Conservation (phyloP, 2,888 invertebrate genomes). For the Gymnosoma rotundatum region DNA sequence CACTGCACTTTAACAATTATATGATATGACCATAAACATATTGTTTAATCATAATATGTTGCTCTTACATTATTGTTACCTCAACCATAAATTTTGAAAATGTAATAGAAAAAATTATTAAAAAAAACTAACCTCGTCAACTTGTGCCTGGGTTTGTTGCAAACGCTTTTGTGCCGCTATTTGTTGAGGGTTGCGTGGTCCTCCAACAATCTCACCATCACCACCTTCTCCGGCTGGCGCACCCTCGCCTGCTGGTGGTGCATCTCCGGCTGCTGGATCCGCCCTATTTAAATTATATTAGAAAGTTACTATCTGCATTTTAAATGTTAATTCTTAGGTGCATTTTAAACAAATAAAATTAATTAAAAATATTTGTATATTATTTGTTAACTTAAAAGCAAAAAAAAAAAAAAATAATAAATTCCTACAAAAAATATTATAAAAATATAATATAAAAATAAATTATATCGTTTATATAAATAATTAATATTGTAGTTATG, state of each 20-base stretch:
- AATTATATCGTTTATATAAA: constrained; percentile 6
- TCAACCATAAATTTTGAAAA: not conserved
- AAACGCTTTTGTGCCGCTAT: constrained; percentile 91
- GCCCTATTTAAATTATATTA: constrained; percentile 74
- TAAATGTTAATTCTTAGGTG: constrained; percentile 8
- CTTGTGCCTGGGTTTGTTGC: constrained; percentile 93
- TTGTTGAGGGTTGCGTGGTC: constrained; percentile 92
- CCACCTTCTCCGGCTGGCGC: constrained; percentile 86
- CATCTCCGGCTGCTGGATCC: constrained; percentile 81
- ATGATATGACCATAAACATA: too few species aligned
- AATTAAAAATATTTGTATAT: constrained; percentile 12
- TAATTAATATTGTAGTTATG: constrained; percentile 4
- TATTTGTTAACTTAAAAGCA: constrained; percentile 11
- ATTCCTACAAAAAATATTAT: constrained; percentile 18
- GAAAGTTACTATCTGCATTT: constrained; percentile 8
- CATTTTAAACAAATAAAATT: constrained; percentile 26
- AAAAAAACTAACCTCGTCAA: constrained; percentile 85
- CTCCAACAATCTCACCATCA: constrained; percentile 91
- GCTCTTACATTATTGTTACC: too few species aligned
- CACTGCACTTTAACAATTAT: too few species aligned
- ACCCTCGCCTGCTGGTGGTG: constrained; percentile 84
- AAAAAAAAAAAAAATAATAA: constrained; percentile 26
- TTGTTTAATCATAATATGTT: too few species aligned
- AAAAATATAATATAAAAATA: constrained; percentile 17
- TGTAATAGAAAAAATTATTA: not conserved